Base-by-base conservation (phyloP, 1,140 invertebrate genomes). In the Amyelois transitella region DNA sequence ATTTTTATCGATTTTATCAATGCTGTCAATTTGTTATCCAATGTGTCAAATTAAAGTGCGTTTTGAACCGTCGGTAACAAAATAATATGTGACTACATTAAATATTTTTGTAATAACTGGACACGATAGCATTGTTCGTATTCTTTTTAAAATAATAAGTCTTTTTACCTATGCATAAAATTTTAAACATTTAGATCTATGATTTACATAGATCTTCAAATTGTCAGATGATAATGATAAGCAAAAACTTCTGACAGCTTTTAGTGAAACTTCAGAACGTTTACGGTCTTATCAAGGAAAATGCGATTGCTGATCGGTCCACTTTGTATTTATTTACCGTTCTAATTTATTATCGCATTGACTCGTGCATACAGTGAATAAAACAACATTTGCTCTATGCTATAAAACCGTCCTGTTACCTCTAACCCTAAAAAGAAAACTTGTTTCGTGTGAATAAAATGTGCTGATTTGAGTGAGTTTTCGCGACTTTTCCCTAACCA, bases 291-390 rank as follows among this genome's bases (percentile, higher is more conserved):
- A 17, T 43, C 25, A 20, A 48, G 22, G 51, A 57, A 59, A 58
- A 63, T 32, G 53, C 28, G 51, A 47, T 49, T 8, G 10, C n/a
- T 19, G 43, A 20, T 6, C n/a, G 10, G 45, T 21, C 18, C 24
- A 50, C 58, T 47, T 62, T 62, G 58, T 58, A 28, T 47, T 63
- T 56, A 56, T 56, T 56, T 56, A 56, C 54, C 47, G 54, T 56
- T 56, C 48, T 19, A 51, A 43, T 56, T 28, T 38, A 50, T 43
- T 21, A 38, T 4, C 14, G 22, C 17, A 22, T 43, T 50, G 25
- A 25, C 44, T 22, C 28, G 6, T 53, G n/a, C n/a, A n/a, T n/a
- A 38, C 38, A 43, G 25, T 62, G 51, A 62, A 58, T 58, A 47
- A 50, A 14, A 54, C 12, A 44, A 22, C 6, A 12, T 20, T 12